Percentiles rank a stretch among this genome's conserved stretches.
phyloP scores from a whole-genome alignment of 2,888 invertebrate species.

The Crossocerus cetratus region DNA sequence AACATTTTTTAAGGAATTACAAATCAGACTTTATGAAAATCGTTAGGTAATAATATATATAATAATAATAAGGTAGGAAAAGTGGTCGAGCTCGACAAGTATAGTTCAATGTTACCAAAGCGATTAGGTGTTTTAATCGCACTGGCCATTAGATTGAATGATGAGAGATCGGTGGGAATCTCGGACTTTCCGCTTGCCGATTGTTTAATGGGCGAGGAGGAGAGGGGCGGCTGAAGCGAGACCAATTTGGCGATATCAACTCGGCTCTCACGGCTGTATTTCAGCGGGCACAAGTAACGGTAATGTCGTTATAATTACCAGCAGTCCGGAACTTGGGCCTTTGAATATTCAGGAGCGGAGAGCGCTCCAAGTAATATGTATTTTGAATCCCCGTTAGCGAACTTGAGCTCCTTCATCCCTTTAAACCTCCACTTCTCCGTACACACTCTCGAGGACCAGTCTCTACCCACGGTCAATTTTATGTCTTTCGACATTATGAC shows the following conservation, averaged over 20 bases:
- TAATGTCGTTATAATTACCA: slow-evolving; percentile 58
- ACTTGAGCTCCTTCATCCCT: neutral
- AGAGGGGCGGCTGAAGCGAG: neutral
- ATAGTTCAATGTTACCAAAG: no score
- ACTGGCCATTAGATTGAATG: neutral
- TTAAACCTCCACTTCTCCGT: neutral
- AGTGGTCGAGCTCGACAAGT: no score
- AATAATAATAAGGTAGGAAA: no score
- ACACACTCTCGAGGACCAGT: neutral
- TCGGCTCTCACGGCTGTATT: slow-evolving; percentile 35
- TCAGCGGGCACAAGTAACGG: slow-evolving; percentile 46
- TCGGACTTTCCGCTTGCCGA: neutral
- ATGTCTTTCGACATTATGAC: no score
- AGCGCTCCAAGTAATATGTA: neutral
- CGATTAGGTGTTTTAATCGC: neutral
- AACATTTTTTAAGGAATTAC: no score
- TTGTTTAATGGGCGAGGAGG: neutral
- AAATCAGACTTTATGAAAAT: no score
- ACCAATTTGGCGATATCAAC: slow-evolving; percentile 53
- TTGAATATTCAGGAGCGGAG: slow-evolving; percentile 53
- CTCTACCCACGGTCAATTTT: neutral
- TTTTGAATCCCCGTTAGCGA: neutral
- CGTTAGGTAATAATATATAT: no score
- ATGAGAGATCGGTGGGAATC: neutral
- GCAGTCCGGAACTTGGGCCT: slow-evolving; percentile 43